phyloP scores from a whole-genome alignment of 2,888 invertebrate species.

The Leptopterna dolabrata region DNA sequence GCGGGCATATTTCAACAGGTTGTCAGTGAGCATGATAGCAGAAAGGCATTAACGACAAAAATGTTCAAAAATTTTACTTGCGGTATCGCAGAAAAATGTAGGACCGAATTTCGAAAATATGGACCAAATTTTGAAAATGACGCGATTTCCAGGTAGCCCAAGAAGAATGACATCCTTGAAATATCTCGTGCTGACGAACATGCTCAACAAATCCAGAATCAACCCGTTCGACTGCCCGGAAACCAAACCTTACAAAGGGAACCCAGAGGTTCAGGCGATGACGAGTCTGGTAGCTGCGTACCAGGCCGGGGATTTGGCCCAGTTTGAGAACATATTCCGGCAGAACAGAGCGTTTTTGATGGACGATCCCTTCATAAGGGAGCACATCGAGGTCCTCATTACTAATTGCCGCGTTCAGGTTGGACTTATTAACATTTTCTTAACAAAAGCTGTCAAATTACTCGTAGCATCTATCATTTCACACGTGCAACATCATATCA shows the following conservation, averaged over 20 bases:
- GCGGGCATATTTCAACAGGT: too few relatives aligned
- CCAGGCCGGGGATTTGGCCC: conserved; percentile 97
- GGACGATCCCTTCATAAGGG: conserved; percentile 98
- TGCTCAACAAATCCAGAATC: conserved; percentile 99
- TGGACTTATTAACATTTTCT: too few relatives aligned
- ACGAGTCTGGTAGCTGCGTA: conserved; percentile 98
- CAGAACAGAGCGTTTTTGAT: conserved; percentile 95
- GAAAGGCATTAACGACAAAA: too few relatives aligned
- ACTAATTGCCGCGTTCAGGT: conserved; percentile 84
- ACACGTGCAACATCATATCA: too few relatives aligned
- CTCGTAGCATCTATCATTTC: too few relatives aligned
- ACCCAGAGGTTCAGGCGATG: conserved; percentile 99
- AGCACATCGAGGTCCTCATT: conserved; percentile 92
- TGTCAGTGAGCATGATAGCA: too few relatives aligned
- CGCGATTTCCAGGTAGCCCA: conserved; percentile 74
- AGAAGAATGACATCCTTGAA: conserved; percentile 96
- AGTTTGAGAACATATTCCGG: conserved; percentile 95
- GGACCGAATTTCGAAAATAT: too few relatives aligned
- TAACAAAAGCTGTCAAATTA: too few relatives aligned
- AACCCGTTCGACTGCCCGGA: conserved; percentile 99
- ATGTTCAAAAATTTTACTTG: too few relatives aligned
- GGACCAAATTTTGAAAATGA: too few relatives aligned
- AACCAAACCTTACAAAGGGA: conserved; percentile 99
- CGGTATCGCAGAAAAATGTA: too few relatives aligned
- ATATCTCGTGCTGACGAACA: conserved; percentile 98